Evolutionary conservation across 1,140 invertebrate species (phyloP), one percentile per base, ranked within the genome.

Genomic region (Zophobas atratus): DNA sequence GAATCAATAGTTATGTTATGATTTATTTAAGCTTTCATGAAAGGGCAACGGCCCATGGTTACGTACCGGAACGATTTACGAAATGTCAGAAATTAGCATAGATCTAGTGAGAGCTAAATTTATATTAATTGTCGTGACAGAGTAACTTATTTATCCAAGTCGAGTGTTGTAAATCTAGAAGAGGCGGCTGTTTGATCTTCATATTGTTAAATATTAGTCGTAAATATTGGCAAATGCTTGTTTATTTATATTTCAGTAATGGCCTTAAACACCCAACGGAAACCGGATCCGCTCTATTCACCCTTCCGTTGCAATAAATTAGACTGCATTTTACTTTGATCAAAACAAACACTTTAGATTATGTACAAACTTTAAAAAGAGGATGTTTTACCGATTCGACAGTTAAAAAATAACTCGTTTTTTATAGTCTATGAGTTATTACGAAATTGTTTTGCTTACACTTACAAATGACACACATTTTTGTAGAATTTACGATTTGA

Each of bases 1-100:
- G 49, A 71, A 49, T 71, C 67, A 33, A 71, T 71, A 71, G 34
- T 71, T 8, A 71, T 71, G 34, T 71, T 8, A 71, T 71, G 38
- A 41, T 71, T 38, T 41, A 70, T 41, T 70, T 70, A 70, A 48
- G 41, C 48, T 48, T 35, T 72, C 48, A 32, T 39, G 71, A 73
- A 73, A 73, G 71, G 71, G 49, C 71, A 73, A 73, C 49, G 71
- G 71, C 71, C 71, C 55, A 55, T 55, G 56, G 51, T 56, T 55
- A 73, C 71, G 56, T 51, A 73, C 39, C 71, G 71, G 49, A 56
- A 73, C 71, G 51, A 51, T 56, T 49, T 56, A 41, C 39, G 36
- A 73, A 73, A 73, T 55, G 51, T 6, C 71, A 53, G 36, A 55
- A 73, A 73, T 67, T 67, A 67, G 60, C 38, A 55, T 72, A 43